A percentile compares a stretch with the other conserved stretches of the same genome.
Conservation (phyloP, 2,888 invertebrate species). For the Lamproptera curius region DNA sequence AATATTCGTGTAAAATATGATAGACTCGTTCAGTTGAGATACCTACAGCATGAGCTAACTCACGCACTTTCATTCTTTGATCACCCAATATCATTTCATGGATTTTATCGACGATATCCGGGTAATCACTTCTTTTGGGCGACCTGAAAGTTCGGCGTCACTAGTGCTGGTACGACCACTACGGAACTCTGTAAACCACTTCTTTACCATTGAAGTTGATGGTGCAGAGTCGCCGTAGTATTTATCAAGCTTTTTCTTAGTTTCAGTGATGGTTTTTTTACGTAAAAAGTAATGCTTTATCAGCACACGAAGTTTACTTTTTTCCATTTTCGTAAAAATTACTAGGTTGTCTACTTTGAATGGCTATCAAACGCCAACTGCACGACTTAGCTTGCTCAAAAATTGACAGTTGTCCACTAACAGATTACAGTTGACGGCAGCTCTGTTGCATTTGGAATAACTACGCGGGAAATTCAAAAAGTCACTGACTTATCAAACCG, state of each 20-base stretch:
- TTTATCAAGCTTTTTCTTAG: conserved; percentile 25
- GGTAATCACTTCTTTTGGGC: conserved; percentile 26
- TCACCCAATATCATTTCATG: conserved; percentile 12
- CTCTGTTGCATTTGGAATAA: too few relatives aligned
- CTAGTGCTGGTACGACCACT: conserved; percentile 25
- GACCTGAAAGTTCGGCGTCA: conserved; percentile 24
- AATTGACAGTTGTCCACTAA: too few relatives aligned
- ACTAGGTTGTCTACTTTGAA: too few relatives aligned
- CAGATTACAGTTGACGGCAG: too few relatives aligned
- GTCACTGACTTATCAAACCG: too few relatives aligned
- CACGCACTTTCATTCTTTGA: conserved; percentile 18
- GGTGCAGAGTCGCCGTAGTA: conserved; percentile 25
- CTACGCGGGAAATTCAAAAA: too few relatives aligned
- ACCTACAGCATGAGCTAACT: conserved; percentile 12
- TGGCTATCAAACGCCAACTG: too few relatives aligned
- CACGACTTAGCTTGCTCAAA: too few relatives aligned
- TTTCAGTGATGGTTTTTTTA: conserved; percentile 14
- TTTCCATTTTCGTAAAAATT: too few relatives aligned
- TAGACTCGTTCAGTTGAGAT: conserved; percentile 20
- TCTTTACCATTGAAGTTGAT: conserved; percentile 26
- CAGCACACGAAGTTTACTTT: conserved; percentile 27
- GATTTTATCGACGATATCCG: too few relatives aligned
- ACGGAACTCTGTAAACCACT: conserved; percentile 26
- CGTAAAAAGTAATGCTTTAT: conserved; percentile 28
- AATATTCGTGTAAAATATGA: conserved; percentile 27